Evolutionary conservation across 2,797 vertebrate species (phyloP).

Genomic region (Tapera naevia): DNA sequence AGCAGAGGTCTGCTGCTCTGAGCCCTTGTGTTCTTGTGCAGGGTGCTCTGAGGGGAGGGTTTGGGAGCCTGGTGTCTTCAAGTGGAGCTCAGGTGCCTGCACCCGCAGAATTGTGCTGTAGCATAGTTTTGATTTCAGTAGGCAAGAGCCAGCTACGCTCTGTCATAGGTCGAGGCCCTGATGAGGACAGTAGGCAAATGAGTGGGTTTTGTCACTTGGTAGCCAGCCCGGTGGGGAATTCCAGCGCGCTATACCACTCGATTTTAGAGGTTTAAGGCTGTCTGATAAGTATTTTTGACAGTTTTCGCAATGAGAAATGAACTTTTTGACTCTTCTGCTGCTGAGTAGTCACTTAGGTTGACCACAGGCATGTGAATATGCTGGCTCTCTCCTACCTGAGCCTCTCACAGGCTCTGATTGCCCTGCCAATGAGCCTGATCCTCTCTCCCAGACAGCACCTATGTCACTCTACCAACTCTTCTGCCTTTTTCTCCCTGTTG

Average conservation of each 20-base stretch:
- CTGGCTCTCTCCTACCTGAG: not conserved
- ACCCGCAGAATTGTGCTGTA: not conserved
- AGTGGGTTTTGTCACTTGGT: not conserved
- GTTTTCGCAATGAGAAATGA: conserved; percentile 8
- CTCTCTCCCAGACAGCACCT: not conserved
- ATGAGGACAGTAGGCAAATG: conserved; percentile 28
- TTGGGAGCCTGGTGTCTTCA: not conserved
- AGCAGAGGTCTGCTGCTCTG: not conserved
- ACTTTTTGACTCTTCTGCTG: not conserved
- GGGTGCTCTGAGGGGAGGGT: not conserved
- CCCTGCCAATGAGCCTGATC: not conserved
- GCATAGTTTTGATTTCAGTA: not conserved
- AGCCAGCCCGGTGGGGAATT: conserved; percentile 18
- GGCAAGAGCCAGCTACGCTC: not conserved
- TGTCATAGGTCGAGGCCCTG: not conserved
- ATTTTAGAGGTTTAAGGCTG: not conserved
- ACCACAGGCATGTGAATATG: not conserved
- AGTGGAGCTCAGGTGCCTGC: not conserved
- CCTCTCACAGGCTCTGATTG: not conserved
- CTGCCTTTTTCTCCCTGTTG: not conserved
- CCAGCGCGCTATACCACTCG: not conserved
- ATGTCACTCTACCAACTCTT: accelerated
- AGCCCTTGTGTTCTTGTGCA: not conserved
- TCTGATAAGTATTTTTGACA: conserved; percentile 8
- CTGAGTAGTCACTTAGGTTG: not conserved